These are phyloP conservation scores for Pilophorus perplexus DNA, from an alignment of 2,888 invertebrate species.

Conservation along the genomic window DNA sequence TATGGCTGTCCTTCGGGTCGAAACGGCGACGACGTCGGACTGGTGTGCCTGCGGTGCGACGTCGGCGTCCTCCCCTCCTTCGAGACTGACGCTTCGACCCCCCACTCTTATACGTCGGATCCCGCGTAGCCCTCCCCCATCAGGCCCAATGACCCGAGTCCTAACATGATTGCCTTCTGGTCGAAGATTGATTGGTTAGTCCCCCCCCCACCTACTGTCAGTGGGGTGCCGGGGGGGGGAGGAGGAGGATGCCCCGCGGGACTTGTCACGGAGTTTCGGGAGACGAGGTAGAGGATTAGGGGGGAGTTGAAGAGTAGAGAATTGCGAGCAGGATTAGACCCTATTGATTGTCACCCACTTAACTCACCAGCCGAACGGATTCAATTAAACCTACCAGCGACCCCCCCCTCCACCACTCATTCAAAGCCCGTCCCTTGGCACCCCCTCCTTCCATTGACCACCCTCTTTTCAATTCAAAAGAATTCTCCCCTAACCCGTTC, in stretches of 20 bases:
- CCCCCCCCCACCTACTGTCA: not conserved
- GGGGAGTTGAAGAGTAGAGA: slow-evolving; percentile 21
- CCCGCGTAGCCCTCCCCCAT: slow-evolving; percentile 11
- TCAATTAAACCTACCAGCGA: slow-evolving; percentile 31
- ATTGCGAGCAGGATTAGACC: slow-evolving; percentile 35
- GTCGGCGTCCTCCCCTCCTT: slow-evolving; percentile 11
- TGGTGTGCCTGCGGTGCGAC: too few relatives aligned
- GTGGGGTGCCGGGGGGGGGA: slow-evolving; percentile 3
- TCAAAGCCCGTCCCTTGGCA: not conserved
- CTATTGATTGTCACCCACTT: slow-evolving; percentile 41
- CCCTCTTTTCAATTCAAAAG: not conserved
- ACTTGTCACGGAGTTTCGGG: too few relatives aligned
- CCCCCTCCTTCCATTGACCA: not conserved
- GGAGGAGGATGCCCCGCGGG: not conserved
- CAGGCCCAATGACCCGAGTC: slow-evolving; percentile 34
- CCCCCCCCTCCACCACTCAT: not conserved
- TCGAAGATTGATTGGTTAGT: slow-evolving; percentile 24
- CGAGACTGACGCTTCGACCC: not conserved
- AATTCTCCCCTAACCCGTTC: not conserved
- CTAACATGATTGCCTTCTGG: slow-evolving; percentile 27
- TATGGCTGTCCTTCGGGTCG: too few relatives aligned
- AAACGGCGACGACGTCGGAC: too few relatives aligned
- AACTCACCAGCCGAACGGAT: slow-evolving; percentile 38
- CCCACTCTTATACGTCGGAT: slow-evolving; percentile 1
- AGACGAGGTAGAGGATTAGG: not conserved